Base-by-base conservation (phyloP, 2,888 invertebrate genomes). In the Pachydiplax longipennis region DNA sequence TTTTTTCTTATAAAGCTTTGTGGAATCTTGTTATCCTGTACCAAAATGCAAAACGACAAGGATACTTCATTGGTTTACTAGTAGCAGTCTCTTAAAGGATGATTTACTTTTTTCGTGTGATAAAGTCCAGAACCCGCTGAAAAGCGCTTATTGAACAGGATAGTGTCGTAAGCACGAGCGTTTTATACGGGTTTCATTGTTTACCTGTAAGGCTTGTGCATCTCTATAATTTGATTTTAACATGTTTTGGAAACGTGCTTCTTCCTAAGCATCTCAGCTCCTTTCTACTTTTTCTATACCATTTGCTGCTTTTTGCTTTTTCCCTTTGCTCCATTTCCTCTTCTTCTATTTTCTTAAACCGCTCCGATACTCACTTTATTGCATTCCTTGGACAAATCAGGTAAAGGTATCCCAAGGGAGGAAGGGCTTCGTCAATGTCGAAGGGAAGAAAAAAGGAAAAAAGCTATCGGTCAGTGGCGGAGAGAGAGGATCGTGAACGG, bases 321-420 rank as follows among this genome's bases (percentile, higher is more conserved):
- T 8, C n/a, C 53, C 31, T 31, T 25, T 18, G 4, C n/a, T 61
- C n/a, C 61, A 37, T 12, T 37, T 87, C 37, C 37, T 58, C 15
- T 61, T 83, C 53, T 61, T 12, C 61, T 40, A 22, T 37, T 37
- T 35, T 53, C 31, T 35, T 25, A 10, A 31, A 35, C 25, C 53
- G 0, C 83, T 35, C 61, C 22, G 37, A 87, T 87, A 87, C 61
- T 61, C 61, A 37, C 12, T 87, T 87, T 87, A 87, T 87, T 87
- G 87, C 87, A 87, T 87, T 87, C 87, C 87, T 4, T 65, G 61
- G 53, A 37, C 87, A 87, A 87, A 87, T 87, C 87, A 53, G 87
- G 87, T 61, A 73, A 58, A 87, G 87, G 87, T 61, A 61, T 87
- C 87, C 87, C 61, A 37, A 61, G 35, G 61, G 87, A 37, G 13